Evolutionary conservation across 2,888 invertebrate species (phyloP).

Genomic region (Watsonalla cultraria): DNA sequence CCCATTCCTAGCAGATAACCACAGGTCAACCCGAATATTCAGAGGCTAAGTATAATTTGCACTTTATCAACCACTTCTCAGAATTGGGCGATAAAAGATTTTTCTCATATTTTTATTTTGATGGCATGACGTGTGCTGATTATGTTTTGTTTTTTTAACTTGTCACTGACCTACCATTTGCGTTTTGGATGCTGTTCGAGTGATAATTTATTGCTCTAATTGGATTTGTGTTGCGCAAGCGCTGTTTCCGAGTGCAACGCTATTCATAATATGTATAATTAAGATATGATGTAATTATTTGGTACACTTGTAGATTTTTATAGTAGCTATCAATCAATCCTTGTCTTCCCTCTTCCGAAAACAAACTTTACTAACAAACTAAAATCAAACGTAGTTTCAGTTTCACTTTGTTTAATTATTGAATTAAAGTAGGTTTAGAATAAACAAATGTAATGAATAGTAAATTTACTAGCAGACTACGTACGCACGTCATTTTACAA

Average conservation of each 20-base stretch:
- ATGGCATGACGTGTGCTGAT: constrained; percentile 4
- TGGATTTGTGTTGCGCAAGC: not conserved
- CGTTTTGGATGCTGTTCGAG: not conserved
- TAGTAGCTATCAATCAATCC: too few species aligned
- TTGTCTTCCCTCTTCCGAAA: too few species aligned
- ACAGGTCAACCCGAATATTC: constrained; percentile 38
- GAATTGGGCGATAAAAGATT: not conserved
- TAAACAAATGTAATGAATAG: too few species aligned
- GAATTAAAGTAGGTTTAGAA: too few species aligned
- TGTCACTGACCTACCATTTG: constrained; percentile 14
- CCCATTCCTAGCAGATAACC: constrained; percentile 30
- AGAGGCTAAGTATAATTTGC: constrained; percentile 24
- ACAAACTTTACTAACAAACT: too few species aligned
- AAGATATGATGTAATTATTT: too few species aligned
- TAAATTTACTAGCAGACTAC: too few species aligned
- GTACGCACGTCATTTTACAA: too few species aligned
- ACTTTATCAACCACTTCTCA: not conserved
- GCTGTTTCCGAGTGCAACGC: not conserved
- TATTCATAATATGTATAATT: not conserved
- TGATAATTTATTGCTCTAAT: not conserved
- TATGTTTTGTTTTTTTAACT: constrained; percentile 2
- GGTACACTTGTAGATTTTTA: too few species aligned
- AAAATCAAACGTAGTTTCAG: too few species aligned
- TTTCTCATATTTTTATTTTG: not conserved
- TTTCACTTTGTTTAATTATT: too few species aligned